Evolutionary conservation across 92 coral and sea anemone genomes (phyloP), one percentile per base, ranked within the genome.

Genomic region (Heteractis magnifica): DNA sequence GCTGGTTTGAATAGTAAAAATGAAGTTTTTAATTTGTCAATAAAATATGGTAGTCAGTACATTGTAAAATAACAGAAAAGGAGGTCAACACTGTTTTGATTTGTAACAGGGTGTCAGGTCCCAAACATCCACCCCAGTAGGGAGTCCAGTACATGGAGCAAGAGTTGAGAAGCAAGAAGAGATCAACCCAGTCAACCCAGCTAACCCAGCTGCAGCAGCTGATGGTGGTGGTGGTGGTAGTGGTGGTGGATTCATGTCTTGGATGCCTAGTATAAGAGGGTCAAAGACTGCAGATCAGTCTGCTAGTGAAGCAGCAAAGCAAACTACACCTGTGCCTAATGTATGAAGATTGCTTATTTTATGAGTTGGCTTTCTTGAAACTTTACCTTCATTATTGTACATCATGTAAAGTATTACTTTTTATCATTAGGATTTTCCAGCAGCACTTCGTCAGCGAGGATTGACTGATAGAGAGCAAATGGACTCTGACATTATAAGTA

Each of bases 391-490:
- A 34, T 34, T 34, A 34, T 34, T 34, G 44, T 34, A 34, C 44
- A 34, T 34, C 1, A 8, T 55, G 4, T 3, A 55, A 55, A 55
- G 59, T 55, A 13, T 8, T 55, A 55, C 59, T 55, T 56, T 6
- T 88, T 53, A n/a, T 34, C 44, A 34, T 34, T 80, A 90, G 98
- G 97, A 92, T 48, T 77, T 89, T 44, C 89, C 98, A 48, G 74
- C 90, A 53, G 75, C 93, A 15, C 92, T 89, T 85, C 86, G 93
- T 14, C 99, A 92, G 60, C 80, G 98, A 77, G 98, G 95, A 8
- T 89, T 96, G n/a, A 92, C 99, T 6, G 95, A 94, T 20, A 89
- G 99, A 71, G 99, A 96, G 51, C 98, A 94, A 71, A 94, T 96
- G 98, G 99, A 96, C 78, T 94, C 99, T 4, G 98, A 92, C 50